Evolutionary conservation across 2,888 invertebrate species (phyloP), one percentile per base, ranked within the genome.

Genomic region (Phortica magna): DNA sequence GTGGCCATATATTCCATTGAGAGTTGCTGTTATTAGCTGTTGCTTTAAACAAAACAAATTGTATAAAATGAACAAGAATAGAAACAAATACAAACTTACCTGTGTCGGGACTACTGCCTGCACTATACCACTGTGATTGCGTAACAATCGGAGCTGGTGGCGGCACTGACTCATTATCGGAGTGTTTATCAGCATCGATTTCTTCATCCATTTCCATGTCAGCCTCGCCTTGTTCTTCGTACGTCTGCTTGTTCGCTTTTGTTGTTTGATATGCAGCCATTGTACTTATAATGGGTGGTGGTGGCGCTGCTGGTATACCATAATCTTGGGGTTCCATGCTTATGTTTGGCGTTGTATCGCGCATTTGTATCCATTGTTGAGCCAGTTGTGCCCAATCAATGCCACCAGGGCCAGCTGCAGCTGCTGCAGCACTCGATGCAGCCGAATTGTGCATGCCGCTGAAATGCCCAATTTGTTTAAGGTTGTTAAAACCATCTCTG

Each of bases 281-380:
- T 78, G 78, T 79, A 78, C 83, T 82, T 41, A 91, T 90, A 39
- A 92, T 84, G 7, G 91, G 89, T 0, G 94, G 93, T 4, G 95
- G 94, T 10, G 94, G 94, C 57, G 94, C 94, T 22, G 94, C 93
- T 7, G 94, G 93, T 61, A 94, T 76, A 76, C 78, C 78, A 82
- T 82, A 84, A 81, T 82, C 81, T 0, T 79, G 74, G 12, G 75
- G 70, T 42, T 75, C 75, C 71, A 71, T 31, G 41, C 80, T 10
- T 0, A 73, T n/a, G 9, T n/a, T 39, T 3, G 73, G n/a, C 55
- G 94, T 79, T 57, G 73, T 83, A 75, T 91, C 90, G 39, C 98
- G 97, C 97, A 98, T 98, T 91, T 96, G 96, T 84, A 99, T 98
- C 98, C 99, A 98, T 94, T 98, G 98, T 90, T 98, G 98, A 41